These are phyloP conservation scores for Ceraclea dissimilis DNA, from an alignment of 2,888 invertebrate genomes.

Conservation along the genomic window DNA sequence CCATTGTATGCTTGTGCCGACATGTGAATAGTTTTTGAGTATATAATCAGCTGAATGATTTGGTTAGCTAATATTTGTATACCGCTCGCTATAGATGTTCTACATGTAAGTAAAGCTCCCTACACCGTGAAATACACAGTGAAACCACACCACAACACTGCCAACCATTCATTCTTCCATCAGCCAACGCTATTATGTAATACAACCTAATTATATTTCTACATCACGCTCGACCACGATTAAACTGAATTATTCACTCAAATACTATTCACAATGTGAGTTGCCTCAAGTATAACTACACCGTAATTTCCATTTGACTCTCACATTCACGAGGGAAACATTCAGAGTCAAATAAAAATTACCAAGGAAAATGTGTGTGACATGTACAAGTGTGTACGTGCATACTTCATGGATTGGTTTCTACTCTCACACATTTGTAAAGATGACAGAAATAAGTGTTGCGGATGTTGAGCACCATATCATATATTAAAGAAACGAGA, in stretches of 20 bases:
- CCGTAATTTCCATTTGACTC: slow-evolving; percentile 16
- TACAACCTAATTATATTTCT: too few species aligned
- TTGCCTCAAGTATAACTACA: slow-evolving; percentile 19
- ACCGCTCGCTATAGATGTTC: too few species aligned
- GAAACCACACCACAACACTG: not conserved
- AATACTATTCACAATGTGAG: slow-evolving; percentile 26
- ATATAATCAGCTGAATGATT: slow-evolving; percentile 12
- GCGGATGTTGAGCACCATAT: not conserved
- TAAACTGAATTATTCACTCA: slow-evolving; percentile 20
- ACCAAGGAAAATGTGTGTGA: not conserved
- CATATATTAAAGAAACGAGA: too few species aligned
- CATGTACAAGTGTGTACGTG: not conserved
- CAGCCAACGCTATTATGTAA: not conserved
- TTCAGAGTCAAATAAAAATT: not conserved
- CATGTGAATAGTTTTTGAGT: slow-evolving; percentile 54
- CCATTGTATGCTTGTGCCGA: slow-evolving; percentile 44
- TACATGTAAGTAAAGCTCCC: too few species aligned
- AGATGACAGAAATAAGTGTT: not conserved
- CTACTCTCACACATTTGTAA: not conserved
- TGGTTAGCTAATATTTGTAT: too few species aligned
- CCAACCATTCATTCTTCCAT: not conserved
- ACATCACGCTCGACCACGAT: too few species aligned
- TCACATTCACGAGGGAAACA: not conserved
- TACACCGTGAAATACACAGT: too few species aligned
- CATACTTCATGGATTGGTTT: not conserved